phyloP scores from a whole-genome alignment of 2,113 vertebrate genomes.

The Propithecus coquereli region DNA sequence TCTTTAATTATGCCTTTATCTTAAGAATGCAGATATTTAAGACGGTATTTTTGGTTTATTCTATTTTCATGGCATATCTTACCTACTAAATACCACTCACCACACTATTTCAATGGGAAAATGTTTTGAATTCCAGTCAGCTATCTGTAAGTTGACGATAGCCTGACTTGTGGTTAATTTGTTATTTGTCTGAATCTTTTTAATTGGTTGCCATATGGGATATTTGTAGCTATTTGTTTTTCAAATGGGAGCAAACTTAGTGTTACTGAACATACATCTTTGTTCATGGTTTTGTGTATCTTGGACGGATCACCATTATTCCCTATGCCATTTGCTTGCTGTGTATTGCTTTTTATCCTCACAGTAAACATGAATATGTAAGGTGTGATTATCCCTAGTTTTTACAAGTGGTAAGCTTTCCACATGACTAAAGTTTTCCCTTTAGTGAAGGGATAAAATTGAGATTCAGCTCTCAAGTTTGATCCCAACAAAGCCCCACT shows the following conservation, averaged over 20 bases:
- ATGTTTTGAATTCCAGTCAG: not conserved
- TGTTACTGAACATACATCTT: not conserved
- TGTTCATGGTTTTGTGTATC: not conserved
- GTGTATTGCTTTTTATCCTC: constrained; percentile 3
- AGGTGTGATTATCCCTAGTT: not conserved
- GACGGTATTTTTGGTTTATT: not conserved
- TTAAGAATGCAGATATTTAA: not conserved
- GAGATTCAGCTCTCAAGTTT: not conserved
- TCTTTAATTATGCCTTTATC: not conserved
- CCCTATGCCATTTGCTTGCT: not conserved
- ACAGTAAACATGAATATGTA: not conserved
- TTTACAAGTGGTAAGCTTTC: not conserved
- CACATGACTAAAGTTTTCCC: not conserved
- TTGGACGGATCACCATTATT: not conserved
- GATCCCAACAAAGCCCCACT: not conserved
- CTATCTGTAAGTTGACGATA: not conserved
- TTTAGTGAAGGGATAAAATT: not conserved
- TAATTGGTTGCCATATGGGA: not conserved
- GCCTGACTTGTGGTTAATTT: not conserved
- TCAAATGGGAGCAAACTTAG: not conserved
- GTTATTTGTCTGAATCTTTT: not conserved
- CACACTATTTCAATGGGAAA: not conserved
- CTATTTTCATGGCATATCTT: not conserved
- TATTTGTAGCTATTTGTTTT: constrained; percentile 20
- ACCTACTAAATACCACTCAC: not conserved